Percentiles rank a stretch among this genome's conserved stretches.
These are phyloP conservation scores for Brachymystax lenok DNA, from an alignment of 2,797 vertebrate genomes.

Conservation along the genomic window DNA sequence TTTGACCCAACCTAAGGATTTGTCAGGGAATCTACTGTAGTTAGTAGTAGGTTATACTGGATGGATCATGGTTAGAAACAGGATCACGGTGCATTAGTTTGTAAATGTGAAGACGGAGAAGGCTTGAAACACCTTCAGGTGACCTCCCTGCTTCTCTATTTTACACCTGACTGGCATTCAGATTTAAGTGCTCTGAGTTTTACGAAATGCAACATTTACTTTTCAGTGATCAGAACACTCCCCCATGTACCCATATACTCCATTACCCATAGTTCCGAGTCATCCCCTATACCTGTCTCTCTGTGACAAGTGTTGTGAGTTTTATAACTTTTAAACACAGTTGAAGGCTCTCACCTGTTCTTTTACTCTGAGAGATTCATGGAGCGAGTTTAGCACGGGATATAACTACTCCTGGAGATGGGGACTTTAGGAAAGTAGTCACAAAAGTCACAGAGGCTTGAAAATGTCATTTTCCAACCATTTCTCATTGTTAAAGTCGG, in stretches of 20 bases:
- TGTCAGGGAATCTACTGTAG: conserved; percentile 35
- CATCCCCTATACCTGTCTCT: neutral
- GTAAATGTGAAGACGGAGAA: conserved; percentile 5
- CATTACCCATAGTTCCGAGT: neutral
- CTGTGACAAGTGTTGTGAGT: conserved; percentile 19
- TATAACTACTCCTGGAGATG: neutral
- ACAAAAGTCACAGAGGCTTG: conserved; percentile 36
- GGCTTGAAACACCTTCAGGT: conserved; percentile 18
- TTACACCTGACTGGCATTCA: conserved; percentile 14
- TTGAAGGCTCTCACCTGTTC: conserved; percentile 28
- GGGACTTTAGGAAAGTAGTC: neutral
- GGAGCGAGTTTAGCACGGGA: conserved; percentile 33
- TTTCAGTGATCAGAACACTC: conserved; percentile 25
- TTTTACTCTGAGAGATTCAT: conserved; percentile 47
- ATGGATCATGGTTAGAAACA: conserved; percentile 13
- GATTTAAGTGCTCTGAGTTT: conserved; percentile 23
- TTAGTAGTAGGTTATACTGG: neutral
- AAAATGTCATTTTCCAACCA: conserved; percentile 49
- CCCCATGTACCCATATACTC: neutral
- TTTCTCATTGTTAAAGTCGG: conserved; percentile 46
- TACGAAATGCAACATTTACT: conserved; percentile 32
- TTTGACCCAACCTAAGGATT: conserved; percentile 35
- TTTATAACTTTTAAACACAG: conserved; percentile 58
- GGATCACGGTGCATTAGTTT: conserved; percentile 3
- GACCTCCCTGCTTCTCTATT: conserved; percentile 17